Evolutionary conservation across 2,888 invertebrate species (phyloP).

Genomic region (Xanthorhoe designata): DNA sequence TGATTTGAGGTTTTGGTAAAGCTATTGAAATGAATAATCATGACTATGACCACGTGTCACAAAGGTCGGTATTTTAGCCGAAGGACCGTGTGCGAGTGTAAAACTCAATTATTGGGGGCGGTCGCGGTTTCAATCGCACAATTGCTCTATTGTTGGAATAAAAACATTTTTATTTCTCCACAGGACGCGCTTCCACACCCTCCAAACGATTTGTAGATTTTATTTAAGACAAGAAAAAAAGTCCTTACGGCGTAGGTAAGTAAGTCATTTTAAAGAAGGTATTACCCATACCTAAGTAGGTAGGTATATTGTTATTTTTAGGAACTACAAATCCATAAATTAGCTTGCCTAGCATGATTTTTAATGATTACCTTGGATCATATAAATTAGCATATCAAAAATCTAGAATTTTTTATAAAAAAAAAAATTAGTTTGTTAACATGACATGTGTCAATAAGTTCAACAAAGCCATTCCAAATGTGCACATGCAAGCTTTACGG

Average conservation of each 20-base stretch:
- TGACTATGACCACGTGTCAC: slow-evolving; percentile 59
- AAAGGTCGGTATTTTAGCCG: slow-evolving; percentile 17
- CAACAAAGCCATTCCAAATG: slow-evolving; percentile 62
- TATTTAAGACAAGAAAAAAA: no score
- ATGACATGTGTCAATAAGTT: slow-evolving; percentile 41
- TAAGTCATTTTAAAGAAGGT: no score
- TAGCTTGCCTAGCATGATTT: no score
- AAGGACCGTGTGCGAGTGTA: slow-evolving; percentile 41
- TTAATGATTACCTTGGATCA: neutral
- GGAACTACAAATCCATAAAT: no score
- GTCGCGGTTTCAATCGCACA: slow-evolving; percentile 61
- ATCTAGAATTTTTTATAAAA: slow-evolving; percentile 5
- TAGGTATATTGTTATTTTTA: no score
- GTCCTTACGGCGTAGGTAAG: no score
- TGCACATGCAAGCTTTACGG: slow-evolving; percentile 49
- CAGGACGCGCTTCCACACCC: slow-evolving; percentile 46
- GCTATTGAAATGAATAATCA: neutral
- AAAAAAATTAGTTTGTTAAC: neutral
- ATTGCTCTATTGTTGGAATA: slow-evolving; percentile 51
- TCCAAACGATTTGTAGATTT: slow-evolving; percentile 38
- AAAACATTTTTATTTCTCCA: slow-evolving; percentile 52
- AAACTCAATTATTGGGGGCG: slow-evolving; percentile 65
- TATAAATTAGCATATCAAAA: no score
- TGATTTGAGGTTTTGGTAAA: neutral
- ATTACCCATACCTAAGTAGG: no score